A percentile compares a stretch with the other conserved stretches of the same genome.
Evolutionary conservation across 2,888 invertebrate genomes (phyloP).

Genomic region (Eristalis arbustorum): DNA sequence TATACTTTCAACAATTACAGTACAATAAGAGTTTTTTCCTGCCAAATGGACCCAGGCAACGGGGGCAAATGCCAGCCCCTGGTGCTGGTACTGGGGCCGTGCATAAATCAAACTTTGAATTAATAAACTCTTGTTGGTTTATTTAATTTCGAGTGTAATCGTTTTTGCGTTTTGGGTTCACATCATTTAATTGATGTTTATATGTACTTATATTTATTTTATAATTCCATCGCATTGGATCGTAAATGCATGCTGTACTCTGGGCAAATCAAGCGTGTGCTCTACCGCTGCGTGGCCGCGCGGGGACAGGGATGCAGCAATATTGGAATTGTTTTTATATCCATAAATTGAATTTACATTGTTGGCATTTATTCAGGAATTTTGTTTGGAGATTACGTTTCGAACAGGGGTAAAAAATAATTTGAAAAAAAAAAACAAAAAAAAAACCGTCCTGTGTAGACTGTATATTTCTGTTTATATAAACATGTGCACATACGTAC

Average conservation of each 20-base stretch:
- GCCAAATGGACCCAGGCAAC: too few relatives aligned
- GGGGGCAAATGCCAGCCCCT: neutral
- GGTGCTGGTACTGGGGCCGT: neutral
- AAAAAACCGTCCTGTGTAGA: neutral
- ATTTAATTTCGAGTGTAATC: slow-evolving; percentile 6
- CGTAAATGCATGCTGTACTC: neutral
- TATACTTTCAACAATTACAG: neutral
- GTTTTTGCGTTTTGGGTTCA: slow-evolving; percentile 5
- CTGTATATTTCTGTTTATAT: neutral
- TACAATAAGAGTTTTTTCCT: neutral
- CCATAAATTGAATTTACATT: neutral
- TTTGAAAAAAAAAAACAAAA: neutral
- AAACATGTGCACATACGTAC: neutral
- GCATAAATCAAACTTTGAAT: slow-evolving; percentile 8
- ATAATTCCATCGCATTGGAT: neutral
- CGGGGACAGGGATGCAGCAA: neutral
- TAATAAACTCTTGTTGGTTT: slow-evolving; percentile 3
- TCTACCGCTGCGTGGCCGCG: neutral
- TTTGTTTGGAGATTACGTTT: neutral
- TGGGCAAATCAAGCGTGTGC: neutral
- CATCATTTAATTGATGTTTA: slow-evolving; percentile 35
- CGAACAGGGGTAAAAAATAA: neutral
- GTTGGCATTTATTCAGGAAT: neutral
- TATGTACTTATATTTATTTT: slow-evolving; percentile 21
- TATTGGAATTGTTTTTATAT: neutral